Percentiles rank a stretch among this genome's conserved stretches.
phyloP scores from a whole-genome alignment of 2,888 invertebrate species.

The Nephrotoma guestfalica region DNA sequence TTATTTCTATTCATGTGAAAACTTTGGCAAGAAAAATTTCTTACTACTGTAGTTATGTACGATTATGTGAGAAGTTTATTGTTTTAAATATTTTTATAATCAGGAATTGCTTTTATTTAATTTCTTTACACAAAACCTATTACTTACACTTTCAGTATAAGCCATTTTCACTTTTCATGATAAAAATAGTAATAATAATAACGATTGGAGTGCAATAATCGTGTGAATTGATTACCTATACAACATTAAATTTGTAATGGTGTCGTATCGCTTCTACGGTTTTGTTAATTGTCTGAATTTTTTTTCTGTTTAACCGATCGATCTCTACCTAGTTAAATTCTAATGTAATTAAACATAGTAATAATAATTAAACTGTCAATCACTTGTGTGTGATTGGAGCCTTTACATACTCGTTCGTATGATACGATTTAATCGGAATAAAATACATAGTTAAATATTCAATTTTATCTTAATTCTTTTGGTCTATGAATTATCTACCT shows the following conservation, averaged over 20 bases:
- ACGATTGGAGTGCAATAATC: neutral
- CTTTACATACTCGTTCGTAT: neutral
- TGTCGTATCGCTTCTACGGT: neutral
- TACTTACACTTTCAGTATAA: neutral
- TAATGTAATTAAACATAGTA: neutral
- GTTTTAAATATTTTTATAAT: neutral
- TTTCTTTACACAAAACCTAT: neutral
- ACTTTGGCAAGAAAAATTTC: neutral
- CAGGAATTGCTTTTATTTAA: neutral
- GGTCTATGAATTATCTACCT: neutral
- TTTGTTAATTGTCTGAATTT: neutral
- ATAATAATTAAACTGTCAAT: neutral
- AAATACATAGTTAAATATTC: neutral
- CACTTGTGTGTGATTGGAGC: neutral
- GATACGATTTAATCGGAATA: too few relatives aligned
- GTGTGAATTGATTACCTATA: neutral
- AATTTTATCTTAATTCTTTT: neutral
- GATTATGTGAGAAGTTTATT: neutral
- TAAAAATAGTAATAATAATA: neutral
- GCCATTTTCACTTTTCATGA: neutral
- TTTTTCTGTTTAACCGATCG: neutral
- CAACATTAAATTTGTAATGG: neutral
- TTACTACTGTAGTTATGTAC: neutral
- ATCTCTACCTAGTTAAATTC: neutral
- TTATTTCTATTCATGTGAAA: neutral